A percentile compares a stretch with the other conserved stretches of the same genome.
phyloP scores from a whole-genome alignment of 2,797 vertebrate genomes.

The Labeo calbasu region DNA sequence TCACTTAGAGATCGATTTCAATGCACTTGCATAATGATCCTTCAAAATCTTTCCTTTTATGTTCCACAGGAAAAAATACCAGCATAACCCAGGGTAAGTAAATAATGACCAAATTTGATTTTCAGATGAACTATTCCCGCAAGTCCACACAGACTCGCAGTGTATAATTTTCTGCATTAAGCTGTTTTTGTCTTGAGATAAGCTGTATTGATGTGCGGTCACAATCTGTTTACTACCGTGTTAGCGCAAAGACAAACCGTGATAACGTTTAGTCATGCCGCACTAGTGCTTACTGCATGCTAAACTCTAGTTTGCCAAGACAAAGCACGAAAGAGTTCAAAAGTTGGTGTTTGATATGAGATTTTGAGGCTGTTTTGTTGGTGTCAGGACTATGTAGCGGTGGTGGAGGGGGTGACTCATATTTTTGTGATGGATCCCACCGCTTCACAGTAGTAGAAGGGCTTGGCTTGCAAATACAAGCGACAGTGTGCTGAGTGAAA shows the following conservation, averaged over 20 bases:
- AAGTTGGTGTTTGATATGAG: background rate
- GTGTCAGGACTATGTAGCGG: constrained; percentile 25
- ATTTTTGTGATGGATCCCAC: constrained; percentile 48
- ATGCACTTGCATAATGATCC: background rate
- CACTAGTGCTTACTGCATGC: constrained; percentile 5
- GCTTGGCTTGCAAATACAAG: constrained; percentile 41
- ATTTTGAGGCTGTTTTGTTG: constrained; percentile 37
- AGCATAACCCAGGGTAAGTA: background rate
- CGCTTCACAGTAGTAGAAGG: constrained; percentile 39
- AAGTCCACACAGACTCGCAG: background rate
- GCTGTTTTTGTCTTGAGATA: background rate
- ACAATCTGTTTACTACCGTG: background rate
- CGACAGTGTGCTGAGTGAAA: constrained; percentile 36
- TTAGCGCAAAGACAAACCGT: background rate
- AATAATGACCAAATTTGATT: background rate
- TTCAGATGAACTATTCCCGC: too few relatives aligned
- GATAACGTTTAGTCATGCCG: constrained; percentile 22
- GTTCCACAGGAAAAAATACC: background rate
- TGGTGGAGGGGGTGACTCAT: background rate
- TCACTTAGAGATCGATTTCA: background rate
- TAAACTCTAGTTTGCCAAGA: constrained; percentile 20
- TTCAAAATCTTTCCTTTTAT: background rate
- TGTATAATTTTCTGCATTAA: background rate
- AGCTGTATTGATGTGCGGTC: background rate
- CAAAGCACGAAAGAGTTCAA: constrained; percentile 27